Evolutionary conservation across 1,140 invertebrate genomes (phyloP), one percentile per base, ranked within the genome.

Genomic region (Brachionus calyciflorus): DNA sequence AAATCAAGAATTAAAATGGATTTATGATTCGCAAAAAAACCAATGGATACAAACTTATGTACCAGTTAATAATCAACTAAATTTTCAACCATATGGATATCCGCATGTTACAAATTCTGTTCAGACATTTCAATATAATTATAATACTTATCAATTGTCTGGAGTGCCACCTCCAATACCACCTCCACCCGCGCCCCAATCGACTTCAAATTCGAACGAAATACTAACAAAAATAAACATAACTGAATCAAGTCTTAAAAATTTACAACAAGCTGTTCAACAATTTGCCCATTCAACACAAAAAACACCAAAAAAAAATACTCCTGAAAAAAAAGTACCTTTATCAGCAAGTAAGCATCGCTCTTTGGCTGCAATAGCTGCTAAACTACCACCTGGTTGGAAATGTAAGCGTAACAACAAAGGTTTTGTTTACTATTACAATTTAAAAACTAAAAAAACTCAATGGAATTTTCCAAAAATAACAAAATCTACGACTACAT

Each of bases 341-440:
- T 10, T 3, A 30, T 37, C 14, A 30, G 14, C 55, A n/a, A 41
- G 30, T 51, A 73, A 33, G 10, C 37, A 19, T 41, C 28, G 30
- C 41, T 65, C 40, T 41, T 65, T 65, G 37, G 26, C 60, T 1
- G 40, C 40, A 5, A 65, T 65, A 21, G 40, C 37, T 21, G 40
- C 60, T 24, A 65, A 65, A 44, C 26, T 73, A 21, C 69, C 69
- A 24, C 17, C n/a, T 4, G 46, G 46, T 0, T 73, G 69, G 69
- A 73, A 73, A 30, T 73, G 69, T 14, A 73, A 73, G 30, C 30
- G 51, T 21, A 73, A 73, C 21, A 37, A 19, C 26, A 73, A 91
- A 49, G 93, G 93, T 1, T 86, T 92, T 77, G 88, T 89, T 0
- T 98, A 96, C 83, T 98, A 95, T 85, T 97, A 95, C 84, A 93